Conservation (phyloP, 2,888 invertebrate species). For the Lepidocyrtinus sp. region DNA sequence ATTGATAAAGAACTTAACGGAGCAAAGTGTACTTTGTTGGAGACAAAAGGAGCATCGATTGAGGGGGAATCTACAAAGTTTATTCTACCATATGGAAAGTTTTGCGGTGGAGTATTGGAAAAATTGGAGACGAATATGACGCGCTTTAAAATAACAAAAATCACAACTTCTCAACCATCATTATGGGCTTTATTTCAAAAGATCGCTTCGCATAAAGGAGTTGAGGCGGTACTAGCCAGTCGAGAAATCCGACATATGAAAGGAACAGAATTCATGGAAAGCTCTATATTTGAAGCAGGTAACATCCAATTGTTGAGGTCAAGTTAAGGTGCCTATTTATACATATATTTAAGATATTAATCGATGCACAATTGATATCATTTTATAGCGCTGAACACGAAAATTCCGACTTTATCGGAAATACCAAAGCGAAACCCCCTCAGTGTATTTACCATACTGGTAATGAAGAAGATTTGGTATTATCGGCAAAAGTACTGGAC, state of each 20-base stretch:
- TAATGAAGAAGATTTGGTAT: constrained; percentile 47
- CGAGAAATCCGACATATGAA: constrained; percentile 24
- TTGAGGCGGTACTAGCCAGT: constrained; percentile 35
- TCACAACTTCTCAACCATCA: constrained; percentile 37
- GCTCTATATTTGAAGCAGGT: constrained; percentile 29
- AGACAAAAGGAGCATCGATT: constrained; percentile 21
- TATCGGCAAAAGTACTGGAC: constrained; percentile 48
- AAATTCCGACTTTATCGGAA: constrained; percentile 4
- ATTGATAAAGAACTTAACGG: constrained; percentile 28
- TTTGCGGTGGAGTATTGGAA: constrained; percentile 31
- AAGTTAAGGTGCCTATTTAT: too few relatives aligned
- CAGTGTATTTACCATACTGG: not conserved
- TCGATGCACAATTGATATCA: too few relatives aligned
- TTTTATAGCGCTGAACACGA: not conserved
- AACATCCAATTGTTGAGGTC: too few relatives aligned
- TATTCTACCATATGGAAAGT: constrained; percentile 40
- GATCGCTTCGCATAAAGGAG: constrained; percentile 33
- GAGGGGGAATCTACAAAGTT: constrained; percentile 33
- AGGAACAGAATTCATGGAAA: constrained; percentile 13
- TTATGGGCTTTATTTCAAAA: constrained; percentile 43
- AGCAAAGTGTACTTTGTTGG: constrained; percentile 14
- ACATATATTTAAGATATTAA: too few relatives aligned
- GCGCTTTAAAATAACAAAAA: constrained; percentile 30
- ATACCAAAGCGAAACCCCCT: not conserved
- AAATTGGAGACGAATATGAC: constrained; percentile 43